Percentiles rank a stretch among this genome's conserved stretches.
Evolutionary conservation across 2,113 vertebrate species (phyloP).

Genomic region (Fregata magnificens): DNA sequence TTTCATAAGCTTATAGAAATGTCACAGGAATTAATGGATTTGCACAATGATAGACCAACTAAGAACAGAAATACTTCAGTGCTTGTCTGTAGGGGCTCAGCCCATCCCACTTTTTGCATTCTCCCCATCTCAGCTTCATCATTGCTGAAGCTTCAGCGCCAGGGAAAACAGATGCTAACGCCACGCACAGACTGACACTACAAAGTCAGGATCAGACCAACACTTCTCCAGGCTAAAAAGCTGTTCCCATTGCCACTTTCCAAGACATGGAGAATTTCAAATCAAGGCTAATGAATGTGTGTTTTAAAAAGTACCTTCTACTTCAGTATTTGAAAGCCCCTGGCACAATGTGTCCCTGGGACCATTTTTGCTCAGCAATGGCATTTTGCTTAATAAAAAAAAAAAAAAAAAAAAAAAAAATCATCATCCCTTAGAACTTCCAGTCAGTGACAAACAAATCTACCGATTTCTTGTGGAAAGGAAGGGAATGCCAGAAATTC

Average conservation of each 20-base stretch:
- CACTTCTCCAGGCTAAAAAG: conserved; percentile 19
- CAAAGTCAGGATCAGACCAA: conserved; percentile 7
- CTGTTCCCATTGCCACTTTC: neutral
- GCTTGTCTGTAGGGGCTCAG: neutral
- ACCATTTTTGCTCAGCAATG: neutral
- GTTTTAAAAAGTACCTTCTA: neutral
- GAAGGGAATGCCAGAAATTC: neutral
- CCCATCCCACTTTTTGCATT: neutral
- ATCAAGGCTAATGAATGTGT: neutral
- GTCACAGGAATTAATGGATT: neutral
- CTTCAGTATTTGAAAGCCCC: neutral
- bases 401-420: neutral
- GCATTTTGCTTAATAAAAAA: neutral
- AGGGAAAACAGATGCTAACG: neutral
- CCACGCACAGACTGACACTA: neutral
- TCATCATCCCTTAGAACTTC: neutral
- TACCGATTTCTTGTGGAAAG: neutral
- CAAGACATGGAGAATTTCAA: neutral
- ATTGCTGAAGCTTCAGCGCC: neutral
- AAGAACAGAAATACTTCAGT: neutral
- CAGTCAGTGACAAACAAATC: neutral
- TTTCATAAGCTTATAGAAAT: neutral
- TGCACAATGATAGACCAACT: neutral
- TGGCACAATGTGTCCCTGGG: neutral
- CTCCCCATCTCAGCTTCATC: neutral